Base-by-base conservation (phyloP, 2,888 invertebrate species). In the Eristalis tenax region DNA sequence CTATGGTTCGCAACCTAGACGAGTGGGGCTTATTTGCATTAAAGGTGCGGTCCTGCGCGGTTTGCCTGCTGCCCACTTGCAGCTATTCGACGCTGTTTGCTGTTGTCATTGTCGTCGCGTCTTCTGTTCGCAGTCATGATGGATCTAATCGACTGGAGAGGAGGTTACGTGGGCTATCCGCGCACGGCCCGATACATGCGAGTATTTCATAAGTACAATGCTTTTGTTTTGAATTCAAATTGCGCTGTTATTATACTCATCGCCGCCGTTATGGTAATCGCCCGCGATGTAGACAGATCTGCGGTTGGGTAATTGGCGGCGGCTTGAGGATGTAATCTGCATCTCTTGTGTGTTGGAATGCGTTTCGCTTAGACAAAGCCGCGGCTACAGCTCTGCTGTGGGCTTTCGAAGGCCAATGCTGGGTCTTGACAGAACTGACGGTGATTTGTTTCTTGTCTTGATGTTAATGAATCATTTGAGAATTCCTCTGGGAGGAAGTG, bases 241-340 rank as follows among this genome's bases (percentile, higher is more conserved):
- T 65, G 22, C 28, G 18, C 56, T 43, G 57, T 84, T 70, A 71
- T 77, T 74, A 57, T 61, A 26, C 22, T 68, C 61, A 70, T 64
- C 50, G 50, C 69, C 32, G 43, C 61, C 65, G 59, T 56, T 71
- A 79, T 78, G 43, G 66, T 76, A 75, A 80, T 80, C 75, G 65
- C 50, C 70, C 69, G 59, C 23, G 40, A 50, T 50, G 50, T 50
- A 77, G 56, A 74, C 66, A 83, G 78, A 78, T 79, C 74, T 38
- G 22, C 75, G 50, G 66, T 83, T 86, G 74, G 64, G 78, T 86
- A 86, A 79, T 86, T 83, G 83, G 71, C 73, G 83, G 71, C 73
- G 78, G 78, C 83, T 66, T 83, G 78, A 68, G 81, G 86, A 83
- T 83, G 83, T 66, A 78, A 78, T 83, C 78, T 83, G 64, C 77